Conservation (phyloP, 2,888 invertebrate genomes). For the Pseudococcus viburni region DNA sequence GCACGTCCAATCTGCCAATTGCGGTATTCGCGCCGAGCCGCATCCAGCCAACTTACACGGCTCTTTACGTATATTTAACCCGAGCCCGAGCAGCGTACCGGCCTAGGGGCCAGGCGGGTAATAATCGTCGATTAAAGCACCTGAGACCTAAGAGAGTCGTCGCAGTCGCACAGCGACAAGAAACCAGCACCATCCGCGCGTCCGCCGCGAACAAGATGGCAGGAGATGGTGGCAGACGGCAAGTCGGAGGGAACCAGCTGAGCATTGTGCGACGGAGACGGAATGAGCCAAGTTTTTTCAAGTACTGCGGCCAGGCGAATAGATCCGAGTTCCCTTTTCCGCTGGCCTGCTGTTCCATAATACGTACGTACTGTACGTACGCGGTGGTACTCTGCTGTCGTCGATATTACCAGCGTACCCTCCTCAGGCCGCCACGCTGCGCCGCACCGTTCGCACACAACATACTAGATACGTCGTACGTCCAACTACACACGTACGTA, state of each 20-base stretch:
- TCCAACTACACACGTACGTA: too few species aligned
- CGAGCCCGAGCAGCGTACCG: background rate
- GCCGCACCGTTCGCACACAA: background rate
- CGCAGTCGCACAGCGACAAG: conserved; percentile 4
- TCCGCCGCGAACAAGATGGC: background rate
- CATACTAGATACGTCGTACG: too few species aligned
- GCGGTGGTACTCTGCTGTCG: conserved; percentile 9
- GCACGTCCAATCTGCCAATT: conserved; percentile 24
- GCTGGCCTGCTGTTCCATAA: background rate
- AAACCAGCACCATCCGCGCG: conserved; percentile 2
- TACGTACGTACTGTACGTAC: conserved; percentile 23
- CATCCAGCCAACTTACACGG: background rate
- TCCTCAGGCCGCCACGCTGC: background rate
- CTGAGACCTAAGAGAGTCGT: conserved; percentile 19
- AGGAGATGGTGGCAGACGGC: background rate
- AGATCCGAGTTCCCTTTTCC: background rate
- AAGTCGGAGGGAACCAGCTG: background rate
- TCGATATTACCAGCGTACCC: background rate
- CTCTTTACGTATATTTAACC: background rate
- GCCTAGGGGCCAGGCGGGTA: background rate
- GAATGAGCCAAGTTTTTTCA: background rate
- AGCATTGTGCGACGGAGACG: background rate
- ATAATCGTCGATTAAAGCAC: conserved; percentile 27
- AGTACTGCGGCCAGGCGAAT: background rate
- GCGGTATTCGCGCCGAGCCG: background rate